These are phyloP conservation scores for Blera fallax DNA, from an alignment of 2,888 invertebrate species.

Conservation along the genomic window DNA sequence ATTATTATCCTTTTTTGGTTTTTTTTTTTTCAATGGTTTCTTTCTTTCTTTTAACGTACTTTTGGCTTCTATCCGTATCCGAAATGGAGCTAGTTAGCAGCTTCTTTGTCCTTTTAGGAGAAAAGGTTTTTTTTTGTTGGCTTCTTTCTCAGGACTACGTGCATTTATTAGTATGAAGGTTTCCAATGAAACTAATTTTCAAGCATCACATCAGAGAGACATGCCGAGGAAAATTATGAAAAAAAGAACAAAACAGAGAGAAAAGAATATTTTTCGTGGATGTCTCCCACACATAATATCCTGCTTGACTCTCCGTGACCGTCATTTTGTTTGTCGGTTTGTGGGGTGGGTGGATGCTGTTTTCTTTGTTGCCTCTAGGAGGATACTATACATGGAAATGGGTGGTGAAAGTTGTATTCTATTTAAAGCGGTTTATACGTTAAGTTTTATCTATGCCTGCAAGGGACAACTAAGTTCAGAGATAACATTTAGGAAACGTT, in stretches of 20 bases:
- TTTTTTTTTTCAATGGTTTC: neutral
- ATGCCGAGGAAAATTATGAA: neutral
- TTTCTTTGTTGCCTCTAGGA: neutral
- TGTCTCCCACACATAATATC: neutral
- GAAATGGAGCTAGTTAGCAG: neutral
- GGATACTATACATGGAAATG: neutral
- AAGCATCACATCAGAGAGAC: neutral
- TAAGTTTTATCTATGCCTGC: neutral
- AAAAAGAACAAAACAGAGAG: neutral
- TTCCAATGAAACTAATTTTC: neutral
- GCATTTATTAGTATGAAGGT: no score
- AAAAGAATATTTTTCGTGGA: neutral
- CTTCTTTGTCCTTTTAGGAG: neutral
- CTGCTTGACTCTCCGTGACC: neutral
- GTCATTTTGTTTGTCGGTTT: neutral
- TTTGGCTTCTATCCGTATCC: neutral
- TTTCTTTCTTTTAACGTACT: neutral
- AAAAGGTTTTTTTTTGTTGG: neutral
- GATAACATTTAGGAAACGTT: constrained; percentile 17
- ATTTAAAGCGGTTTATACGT: neutral
- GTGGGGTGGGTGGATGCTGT: neutral
- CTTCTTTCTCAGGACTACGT: neutral
- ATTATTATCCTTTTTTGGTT: neutral
- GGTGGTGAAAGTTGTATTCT: neutral
- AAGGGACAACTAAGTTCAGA: neutral